These are phyloP conservation scores for Drosophila auraria DNA, from an alignment of 1,140 invertebrate species.

Conservation along the genomic window DNA sequence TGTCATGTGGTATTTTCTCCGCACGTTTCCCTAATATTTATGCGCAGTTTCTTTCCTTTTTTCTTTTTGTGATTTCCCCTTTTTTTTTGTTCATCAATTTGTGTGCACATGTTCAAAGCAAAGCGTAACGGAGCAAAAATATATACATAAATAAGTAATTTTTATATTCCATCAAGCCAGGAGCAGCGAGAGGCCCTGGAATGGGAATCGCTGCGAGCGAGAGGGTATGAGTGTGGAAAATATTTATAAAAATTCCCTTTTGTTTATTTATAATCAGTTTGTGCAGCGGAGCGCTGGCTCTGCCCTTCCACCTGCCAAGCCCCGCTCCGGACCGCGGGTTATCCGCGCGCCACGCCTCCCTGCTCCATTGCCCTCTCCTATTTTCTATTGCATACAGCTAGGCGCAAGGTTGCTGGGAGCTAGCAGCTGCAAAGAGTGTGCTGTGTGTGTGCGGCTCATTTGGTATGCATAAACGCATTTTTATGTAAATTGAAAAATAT, in stretches of 20 bases:
- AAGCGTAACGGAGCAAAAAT: slow-evolving; percentile 66
- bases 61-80: slow-evolving; percentile 42
- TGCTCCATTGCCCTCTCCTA: neutral
- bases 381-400: slow-evolving; percentile 60
- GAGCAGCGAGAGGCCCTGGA: slow-evolving; percentile 23
- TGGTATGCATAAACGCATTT: slow-evolving; percentile 81
- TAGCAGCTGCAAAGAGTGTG: slow-evolving; percentile 22
- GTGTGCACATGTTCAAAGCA: slow-evolving; percentile 60
- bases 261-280: slow-evolving; percentile 83
- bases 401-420: slow-evolving; percentile 52
- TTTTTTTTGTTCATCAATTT: slow-evolving; percentile 53
- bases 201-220: slow-evolving; percentile 5
- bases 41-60: slow-evolving; percentile 31
- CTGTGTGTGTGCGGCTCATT: slow-evolving; percentile 53
- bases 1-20: neutral
- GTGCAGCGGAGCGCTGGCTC: slow-evolving; percentile 66
- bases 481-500: slow-evolving; percentile 83
- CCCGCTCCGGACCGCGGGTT: slow-evolving; percentile 17
- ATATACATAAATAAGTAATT: slow-evolving; percentile 78
- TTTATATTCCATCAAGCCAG: slow-evolving; percentile 66
- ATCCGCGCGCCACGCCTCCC: slow-evolving; percentile 10
- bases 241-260: slow-evolving; percentile 73
- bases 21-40: slow-evolving; percentile 50
- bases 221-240: slow-evolving; percentile 45
- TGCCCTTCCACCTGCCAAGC: slow-evolving; percentile 22